Base-by-base conservation (phyloP, 1,140 invertebrate genomes). In the Solen grandis region DNA sequence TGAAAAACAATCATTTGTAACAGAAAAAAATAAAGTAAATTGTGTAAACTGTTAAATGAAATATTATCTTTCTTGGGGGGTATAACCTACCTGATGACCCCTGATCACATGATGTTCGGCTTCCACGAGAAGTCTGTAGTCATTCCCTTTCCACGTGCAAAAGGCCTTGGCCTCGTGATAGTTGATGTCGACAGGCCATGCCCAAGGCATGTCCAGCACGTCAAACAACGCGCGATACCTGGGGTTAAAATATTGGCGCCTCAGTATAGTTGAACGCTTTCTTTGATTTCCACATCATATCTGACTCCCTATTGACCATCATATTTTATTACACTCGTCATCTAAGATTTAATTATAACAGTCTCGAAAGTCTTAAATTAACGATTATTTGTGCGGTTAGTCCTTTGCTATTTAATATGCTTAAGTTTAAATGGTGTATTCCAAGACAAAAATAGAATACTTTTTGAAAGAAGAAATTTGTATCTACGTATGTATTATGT, bases 131-230 rank as follows among this genome's bases (percentile, higher is more conserved):
- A 92, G 81, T 25, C 91, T 80, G 81, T 81, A 92, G 16, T 82
- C 87, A 22, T 77, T 79, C 14, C 91, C 90, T 69, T 87, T 91
- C 91, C 91, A 92, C 3, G 68, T 63, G 82, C 90, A 92, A 76
- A 83, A 92, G 0, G 92, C 92, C 62, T 89, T 90, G 1, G 91
- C 92, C 81, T 92, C 91, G 69, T 91, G 91, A 76, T 92, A 92
- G 72, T 91, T 92, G 4, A 91, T 88, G 52, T 91, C 90, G 0
- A 89, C 92, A 16, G 92, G 92, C 91, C 91, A 92, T 66, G 91
- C 85, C 79, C 84, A 66, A 1, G 91, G 90, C 87, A 92, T 84
- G 5, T 87, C 88, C 25, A 92, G 65, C 14, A 86, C 83, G 77
- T 92, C 90, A 88, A 91, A 92, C 88, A 92, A 91, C 5, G 87